Evolutionary conservation across 2,797 vertebrate genomes (phyloP), one percentile per base, ranked within the genome.

Genomic region (Gambusia yucatana): DNA sequence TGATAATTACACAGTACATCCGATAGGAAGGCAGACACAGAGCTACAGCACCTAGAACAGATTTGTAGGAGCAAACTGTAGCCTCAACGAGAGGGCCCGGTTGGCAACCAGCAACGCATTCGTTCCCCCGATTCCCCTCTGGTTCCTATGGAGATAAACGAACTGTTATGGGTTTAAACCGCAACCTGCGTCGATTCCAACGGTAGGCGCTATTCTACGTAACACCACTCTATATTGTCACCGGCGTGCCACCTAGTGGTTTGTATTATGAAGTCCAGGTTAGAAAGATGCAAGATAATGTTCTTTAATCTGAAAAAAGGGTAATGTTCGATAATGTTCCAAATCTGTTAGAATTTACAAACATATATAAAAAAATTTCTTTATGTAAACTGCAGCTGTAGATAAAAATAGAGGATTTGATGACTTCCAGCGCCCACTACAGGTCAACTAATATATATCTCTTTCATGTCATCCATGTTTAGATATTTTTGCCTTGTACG

Each of bases 181-280:
- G n/a, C 22, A 0, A 69, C 41, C 52, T 0, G 36, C 16, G 14
- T 13, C 30, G 33, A 25, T 28, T 25, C 28, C 2, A 39, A 1
- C 7, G n/a, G 0, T 8, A 57, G 70, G 20, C 11, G 52, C 76
- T 1, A 22, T 10, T 92, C 89, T 90, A 86, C 84, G 43, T 78
- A 0, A 1, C 73, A 0, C 0, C 41, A 2, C 2, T 89, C 84
- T 91, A 82, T 85, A 61, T 3, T 20, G 17, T 39, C 0, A 36
- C 76, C 7, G 36, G 55, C 50, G 79, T 61, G 91, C 87, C 90
- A 0, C 78, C 78, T 33, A 47, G 82, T 81, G 94, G 87, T 71
- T 0, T 55, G 7, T 72, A 7, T 28, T 72, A 28, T 3, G 61
- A 86, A 85, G 39, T 82, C 74, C 50, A 4, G 14, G 25, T 36